Percentiles rank a stretch among this genome's conserved stretches.
Conservation (phyloP, 2,113 vertebrate genomes). For the Odontesthes bonariensis region DNA sequence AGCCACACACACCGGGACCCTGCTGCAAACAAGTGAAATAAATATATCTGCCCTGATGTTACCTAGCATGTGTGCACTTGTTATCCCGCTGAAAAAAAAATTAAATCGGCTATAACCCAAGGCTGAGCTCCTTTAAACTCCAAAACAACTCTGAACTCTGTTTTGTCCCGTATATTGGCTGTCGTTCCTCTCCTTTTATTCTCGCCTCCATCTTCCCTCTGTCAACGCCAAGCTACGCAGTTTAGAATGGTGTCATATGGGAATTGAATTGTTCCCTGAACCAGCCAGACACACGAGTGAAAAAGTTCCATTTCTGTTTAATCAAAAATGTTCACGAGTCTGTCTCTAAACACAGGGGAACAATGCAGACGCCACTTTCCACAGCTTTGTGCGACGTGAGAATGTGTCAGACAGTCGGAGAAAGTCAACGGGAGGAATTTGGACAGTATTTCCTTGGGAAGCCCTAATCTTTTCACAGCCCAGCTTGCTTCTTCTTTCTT, state of each 20-base stretch:
- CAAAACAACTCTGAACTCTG: constrained; percentile 28
- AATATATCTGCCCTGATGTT: constrained; percentile 3
- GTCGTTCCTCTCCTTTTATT: constrained; percentile 45
- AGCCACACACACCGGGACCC: constrained; percentile 3
- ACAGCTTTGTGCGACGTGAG: constrained; percentile 50
- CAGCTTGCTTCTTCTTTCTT: background rate
- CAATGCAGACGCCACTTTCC: constrained; percentile 31
- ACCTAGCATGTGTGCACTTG: background rate
- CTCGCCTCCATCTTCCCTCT: constrained; percentile 35
- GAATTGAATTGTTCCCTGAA: constrained; percentile 59
- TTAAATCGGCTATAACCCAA: constrained; percentile 13
- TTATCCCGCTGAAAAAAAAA: constrained; percentile 2
- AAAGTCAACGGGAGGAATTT: constrained; percentile 48
- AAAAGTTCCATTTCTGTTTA: constrained; percentile 61
- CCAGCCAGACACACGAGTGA: constrained; percentile 48
- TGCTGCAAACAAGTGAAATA: constrained; percentile 10
- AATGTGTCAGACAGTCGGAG: constrained; percentile 43
- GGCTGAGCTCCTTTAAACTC: constrained; percentile 31
- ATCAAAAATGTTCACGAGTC: constrained; percentile 55
- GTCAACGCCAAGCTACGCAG: constrained; percentile 51
- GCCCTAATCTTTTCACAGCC: constrained; percentile 38
- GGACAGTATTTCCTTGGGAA: constrained; percentile 33
- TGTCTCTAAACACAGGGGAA: constrained; percentile 43
- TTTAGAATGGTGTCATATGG: constrained; percentile 50
- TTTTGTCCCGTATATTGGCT: constrained; percentile 42